Conservation (phyloP, 2,113 vertebrate genomes). For the Panurus biarmicus region DNA sequence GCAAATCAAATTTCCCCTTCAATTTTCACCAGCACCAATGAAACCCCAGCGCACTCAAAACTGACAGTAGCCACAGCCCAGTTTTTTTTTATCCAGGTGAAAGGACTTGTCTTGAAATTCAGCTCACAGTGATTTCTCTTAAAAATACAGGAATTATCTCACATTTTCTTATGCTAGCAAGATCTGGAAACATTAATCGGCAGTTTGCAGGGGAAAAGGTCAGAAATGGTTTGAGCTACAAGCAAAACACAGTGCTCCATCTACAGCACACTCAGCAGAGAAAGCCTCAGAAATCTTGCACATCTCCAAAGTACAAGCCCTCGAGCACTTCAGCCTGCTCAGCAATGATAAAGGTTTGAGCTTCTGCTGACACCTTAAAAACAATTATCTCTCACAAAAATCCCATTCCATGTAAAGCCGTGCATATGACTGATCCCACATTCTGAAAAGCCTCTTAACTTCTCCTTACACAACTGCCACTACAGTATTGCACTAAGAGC, state of each 20-base stretch:
- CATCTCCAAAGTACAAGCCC: neutral
- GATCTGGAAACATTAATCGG: neutral
- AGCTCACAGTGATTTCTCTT: neutral
- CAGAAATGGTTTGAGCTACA: neutral
- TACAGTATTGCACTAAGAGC: neutral
- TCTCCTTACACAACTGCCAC: neutral
- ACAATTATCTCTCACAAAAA: neutral
- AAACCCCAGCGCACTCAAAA: neutral
- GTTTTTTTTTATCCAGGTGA: neutral
- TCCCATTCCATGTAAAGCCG: neutral
- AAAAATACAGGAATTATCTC: neutral
- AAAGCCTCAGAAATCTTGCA: neutral
- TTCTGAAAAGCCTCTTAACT: neutral
- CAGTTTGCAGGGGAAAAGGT: neutral
- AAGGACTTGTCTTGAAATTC: neutral
- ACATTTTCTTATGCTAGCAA: neutral
- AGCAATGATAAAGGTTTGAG: neutral
- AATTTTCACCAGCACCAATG: neutral
- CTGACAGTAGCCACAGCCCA: neutral
- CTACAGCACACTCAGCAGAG: neutral
- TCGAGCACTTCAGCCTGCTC: constrained; percentile 16
- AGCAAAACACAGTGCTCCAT: neutral
- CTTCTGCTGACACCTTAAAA: constrained; percentile 9
- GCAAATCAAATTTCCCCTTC: neutral
- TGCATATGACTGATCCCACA: neutral